Evolutionary conservation across 2,888 invertebrate species (phyloP).

Genomic region (Pachydiplax longipennis): DNA sequence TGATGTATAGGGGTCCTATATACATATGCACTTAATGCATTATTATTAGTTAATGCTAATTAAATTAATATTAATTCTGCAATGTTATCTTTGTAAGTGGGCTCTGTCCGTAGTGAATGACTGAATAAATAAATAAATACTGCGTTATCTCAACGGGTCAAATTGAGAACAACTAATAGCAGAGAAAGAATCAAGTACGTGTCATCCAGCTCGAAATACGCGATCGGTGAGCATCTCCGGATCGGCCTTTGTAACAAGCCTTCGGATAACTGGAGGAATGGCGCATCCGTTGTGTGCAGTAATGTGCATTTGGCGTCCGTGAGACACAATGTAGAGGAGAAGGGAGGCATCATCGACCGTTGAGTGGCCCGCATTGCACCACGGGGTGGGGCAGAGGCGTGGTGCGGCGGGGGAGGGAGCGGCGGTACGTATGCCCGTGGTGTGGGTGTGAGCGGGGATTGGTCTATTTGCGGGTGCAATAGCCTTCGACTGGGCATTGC

Average conservation of each 20-base stretch:
- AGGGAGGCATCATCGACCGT: conserved; percentile 42
- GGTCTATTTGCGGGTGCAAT: conserved; percentile 17
- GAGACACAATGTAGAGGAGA: neutral
- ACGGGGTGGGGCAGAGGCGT: neutral
- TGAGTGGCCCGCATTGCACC: conserved; percentile 45
- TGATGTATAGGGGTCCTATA: no score
- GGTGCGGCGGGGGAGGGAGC: neutral
- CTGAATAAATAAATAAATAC: no score
- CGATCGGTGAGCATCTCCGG: neutral
- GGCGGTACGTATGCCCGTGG: neutral
- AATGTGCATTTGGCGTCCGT: conserved; percentile 18
- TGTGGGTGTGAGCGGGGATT: neutral
- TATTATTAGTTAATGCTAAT: no score
- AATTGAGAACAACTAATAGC: no score
- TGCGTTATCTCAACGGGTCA: no score
- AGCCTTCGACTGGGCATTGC: neutral
- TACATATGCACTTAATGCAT: no score
- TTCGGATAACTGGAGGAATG: neutral
- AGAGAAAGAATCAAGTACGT: no score
- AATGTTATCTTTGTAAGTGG: no score
- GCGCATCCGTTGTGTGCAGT: neutral
- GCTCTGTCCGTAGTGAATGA: no score
- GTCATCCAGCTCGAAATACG: no score
- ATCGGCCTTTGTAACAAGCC: neutral
- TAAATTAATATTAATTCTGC: no score